Evolutionary conservation across 2,113 vertebrate genomes (phyloP), one percentile per base, ranked within the genome.

Genomic region (Tympanuchus pallidicinctus): DNA sequence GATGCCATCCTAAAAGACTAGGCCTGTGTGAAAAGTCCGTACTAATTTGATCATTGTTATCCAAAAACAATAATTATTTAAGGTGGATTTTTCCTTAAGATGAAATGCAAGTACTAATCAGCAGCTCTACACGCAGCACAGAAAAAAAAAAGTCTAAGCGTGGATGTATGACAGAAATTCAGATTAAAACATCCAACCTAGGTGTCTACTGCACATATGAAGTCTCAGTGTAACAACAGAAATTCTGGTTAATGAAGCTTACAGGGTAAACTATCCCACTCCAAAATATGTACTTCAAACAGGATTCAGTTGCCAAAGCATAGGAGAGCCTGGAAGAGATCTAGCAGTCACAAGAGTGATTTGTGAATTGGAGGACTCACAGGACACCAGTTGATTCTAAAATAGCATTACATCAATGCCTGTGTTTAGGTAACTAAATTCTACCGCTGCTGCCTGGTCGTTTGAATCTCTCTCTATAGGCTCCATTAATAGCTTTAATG

Each of bases 281-380:
- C 1, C n/a, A 76, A 92, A 54, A 82, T 22, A 57, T 27, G 43
- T 36, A 87, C 22, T 40, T 82, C 92, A 59, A 89, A 34, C 34
- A 86, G 63, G 82, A 85, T 89, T 95, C 85, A 87, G 82, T 85
- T 65, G 70, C 87, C 78, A 93, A 91, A 91, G 66, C 70, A 89
- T 11, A 94, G 71, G 89, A 91, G 42, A 89, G 48, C 60, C 89
- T 91, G 64, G 59, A 92, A 95, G 70, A 84, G 43, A 92, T 82
- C 87, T 92, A 94, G 78, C 2, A 82, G 85, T 91, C 89, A 91
- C 82, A 94, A 85, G 88, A 92, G 71, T 89, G 82, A 95, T 43
- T 16, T 43, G 42, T 43, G 42, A 91, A 95, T 40, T 32, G 1
- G 54, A 91, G 67, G 38, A 92, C 85, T 92, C 71, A 52, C 18